Percentiles rank a stretch among this genome's conserved stretches.
These are phyloP conservation scores for Orthonyx spaldingii DNA, from an alignment of 2,113 vertebrate genomes.

Conservation along the genomic window DNA sequence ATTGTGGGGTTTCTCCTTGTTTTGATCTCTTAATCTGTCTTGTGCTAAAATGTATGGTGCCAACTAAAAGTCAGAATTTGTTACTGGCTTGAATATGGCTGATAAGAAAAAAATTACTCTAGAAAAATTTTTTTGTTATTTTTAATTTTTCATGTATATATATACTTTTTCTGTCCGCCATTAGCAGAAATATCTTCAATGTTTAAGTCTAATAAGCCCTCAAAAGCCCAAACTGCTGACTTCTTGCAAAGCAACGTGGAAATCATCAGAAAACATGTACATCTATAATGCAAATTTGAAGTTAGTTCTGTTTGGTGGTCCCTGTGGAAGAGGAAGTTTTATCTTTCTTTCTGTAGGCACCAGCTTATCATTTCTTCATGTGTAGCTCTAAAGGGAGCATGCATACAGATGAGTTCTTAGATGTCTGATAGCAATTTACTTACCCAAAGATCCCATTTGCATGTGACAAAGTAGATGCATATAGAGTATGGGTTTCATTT, in stretches of 20 bases:
- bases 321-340: not conserved
- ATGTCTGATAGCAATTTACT: conserved; percentile 25
- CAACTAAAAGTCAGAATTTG: not conserved
- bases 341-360: not conserved
- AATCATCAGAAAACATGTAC: not conserved
- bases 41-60: not conserved
- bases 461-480: not conserved
- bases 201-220: not conserved
- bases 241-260: not conserved
- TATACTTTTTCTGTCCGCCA: not conserved
- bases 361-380: not conserved
- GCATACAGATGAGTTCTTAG: conserved; percentile 13
- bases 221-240: not conserved
- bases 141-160: not conserved
- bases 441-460: conserved; percentile 5
- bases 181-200: not conserved
- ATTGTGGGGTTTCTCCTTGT: not conserved
- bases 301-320: not conserved
- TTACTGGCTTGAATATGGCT: not conserved
- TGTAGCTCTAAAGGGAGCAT: not conserved
- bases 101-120: not conserved
- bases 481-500: not conserved
- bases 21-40: not conserved
- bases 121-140: not conserved
- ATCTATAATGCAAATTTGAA: not conserved